phyloP scores from a whole-genome alignment of 2,113 vertebrate species.

The Cygnus buccinator region DNA sequence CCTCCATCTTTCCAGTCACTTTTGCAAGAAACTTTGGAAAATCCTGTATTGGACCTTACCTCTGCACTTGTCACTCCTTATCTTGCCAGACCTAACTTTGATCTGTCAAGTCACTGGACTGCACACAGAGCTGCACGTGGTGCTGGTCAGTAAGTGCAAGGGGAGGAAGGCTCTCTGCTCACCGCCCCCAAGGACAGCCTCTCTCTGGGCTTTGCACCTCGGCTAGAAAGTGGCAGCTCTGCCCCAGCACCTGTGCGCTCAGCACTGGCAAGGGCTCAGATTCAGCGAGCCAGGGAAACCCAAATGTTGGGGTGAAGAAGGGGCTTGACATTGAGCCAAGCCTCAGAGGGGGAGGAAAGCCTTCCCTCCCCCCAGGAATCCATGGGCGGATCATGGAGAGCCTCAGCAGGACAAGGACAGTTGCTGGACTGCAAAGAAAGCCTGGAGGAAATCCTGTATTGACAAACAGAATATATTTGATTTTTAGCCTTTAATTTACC shows the following conservation, averaged over 20 bases:
- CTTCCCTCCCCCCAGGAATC: neutral
- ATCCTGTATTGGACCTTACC: neutral
- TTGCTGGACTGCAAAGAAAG: neutral
- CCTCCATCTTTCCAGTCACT: neutral
- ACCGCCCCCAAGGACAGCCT: neutral
- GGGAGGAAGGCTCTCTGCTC: neutral
- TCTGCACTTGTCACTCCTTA: neutral
- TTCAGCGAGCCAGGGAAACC: neutral
- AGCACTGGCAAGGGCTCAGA: fast-evolving
- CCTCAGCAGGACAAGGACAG: neutral
- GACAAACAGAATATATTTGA: fast-evolving
- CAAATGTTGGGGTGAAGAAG: fast-evolving
- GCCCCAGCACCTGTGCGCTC: neutral
- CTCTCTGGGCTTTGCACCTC: neutral
- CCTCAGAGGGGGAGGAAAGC: neutral
- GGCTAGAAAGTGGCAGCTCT: neutral
- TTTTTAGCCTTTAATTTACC: neutral
- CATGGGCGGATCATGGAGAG: neutral
- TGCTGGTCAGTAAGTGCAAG: neutral
- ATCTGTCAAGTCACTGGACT: neutral
- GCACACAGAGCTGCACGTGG: neutral
- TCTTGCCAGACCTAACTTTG: neutral
- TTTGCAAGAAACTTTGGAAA: neutral
- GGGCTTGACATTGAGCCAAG: neutral
- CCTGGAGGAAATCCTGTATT: neutral